Percentiles rank a stretch among this genome's conserved stretches.
phyloP scores from a whole-genome alignment of 2,888 invertebrate species.

The Polyommatus iphigenia region DNA sequence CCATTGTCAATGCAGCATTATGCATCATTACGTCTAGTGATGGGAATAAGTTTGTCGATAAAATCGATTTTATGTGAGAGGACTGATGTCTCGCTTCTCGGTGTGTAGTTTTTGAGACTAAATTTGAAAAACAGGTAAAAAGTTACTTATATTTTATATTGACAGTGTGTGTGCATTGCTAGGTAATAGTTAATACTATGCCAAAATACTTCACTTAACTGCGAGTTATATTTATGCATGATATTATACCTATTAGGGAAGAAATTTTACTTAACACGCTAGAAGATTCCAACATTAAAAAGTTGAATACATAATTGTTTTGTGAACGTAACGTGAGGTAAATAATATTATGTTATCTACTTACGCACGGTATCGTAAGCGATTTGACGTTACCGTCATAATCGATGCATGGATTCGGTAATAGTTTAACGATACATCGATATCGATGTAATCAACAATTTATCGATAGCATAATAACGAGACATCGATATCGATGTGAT shows the following conservation, averaged over 20 bases:
- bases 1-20: slow-evolving; percentile 52
- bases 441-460: slow-evolving; percentile 31
- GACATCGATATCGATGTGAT: slow-evolving; percentile 34
- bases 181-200: too few species aligned
- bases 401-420: neutral
- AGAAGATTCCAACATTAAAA: too few species aligned
- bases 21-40: slow-evolving; percentile 59
- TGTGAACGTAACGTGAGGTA: too few species aligned
- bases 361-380: neutral
- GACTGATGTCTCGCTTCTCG: too few species aligned
- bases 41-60: slow-evolving; percentile 34
- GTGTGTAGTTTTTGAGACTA: too few species aligned
- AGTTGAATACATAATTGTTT: too few species aligned
- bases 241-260: too few species aligned
- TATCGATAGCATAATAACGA: neutral
- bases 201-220: too few species aligned
- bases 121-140: too few species aligned
- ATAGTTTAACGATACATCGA: slow-evolving; percentile 1
- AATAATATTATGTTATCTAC: neutral
- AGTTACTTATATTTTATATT: too few species aligned
- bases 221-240: too few species aligned
- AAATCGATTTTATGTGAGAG: slow-evolving; percentile 13
- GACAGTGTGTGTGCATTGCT: neutral
- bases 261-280: too few species aligned
- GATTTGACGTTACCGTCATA: neutral